Base-by-base conservation (phyloP, 2,888 invertebrate species). In the Rhorus exstirpatorius region DNA sequence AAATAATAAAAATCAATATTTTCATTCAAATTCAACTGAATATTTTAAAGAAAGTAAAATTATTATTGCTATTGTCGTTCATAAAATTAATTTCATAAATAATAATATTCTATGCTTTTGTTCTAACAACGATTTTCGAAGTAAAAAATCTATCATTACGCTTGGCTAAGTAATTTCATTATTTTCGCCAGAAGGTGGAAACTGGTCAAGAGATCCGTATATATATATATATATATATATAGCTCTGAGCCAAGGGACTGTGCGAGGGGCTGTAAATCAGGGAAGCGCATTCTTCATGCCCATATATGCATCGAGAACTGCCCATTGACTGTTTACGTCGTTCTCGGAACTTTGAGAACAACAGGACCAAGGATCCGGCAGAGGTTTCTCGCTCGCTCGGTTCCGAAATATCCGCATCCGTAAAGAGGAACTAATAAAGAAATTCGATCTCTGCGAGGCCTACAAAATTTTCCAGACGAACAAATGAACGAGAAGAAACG, bases 301-400 rank as follows among this genome's bases (percentile, higher is more conserved):
- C 70, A n/a, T n/a, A 72, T 26, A 49, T 51, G 49, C 65, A 14
- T 53, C 44, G 24, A 53, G 63, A 44, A 61, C 67, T 81, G 77
- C 58, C 77, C 81, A 67, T 77, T 77, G 60, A 55, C 77, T 55
- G 46, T 77, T 77, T 72, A 35, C 21, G 71, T 35, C 65, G 21
- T 38, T 53, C 60, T 51, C 65, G 41, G 31, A 49, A 14, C 55
- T 60, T 60, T 17, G 41, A 74, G 72, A 67, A 60, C 71, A 79
- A 67, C 55, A 67, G n/a, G 53, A 58, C 24, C 51, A 24, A 44
- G 53, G 19, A 19, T 7, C 55, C 53, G 24, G 46, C n/a, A n/a
- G 49, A 21, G 38, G 38, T 24, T 21, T 75, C 31, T 38, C 67
- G 10, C 24, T 65, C 19, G 3, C 31, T 51, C 7, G 3, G 38